phyloP scores from a whole-genome alignment of 2,888 invertebrate genomes.

The Nemapogon koenigi region DNA sequence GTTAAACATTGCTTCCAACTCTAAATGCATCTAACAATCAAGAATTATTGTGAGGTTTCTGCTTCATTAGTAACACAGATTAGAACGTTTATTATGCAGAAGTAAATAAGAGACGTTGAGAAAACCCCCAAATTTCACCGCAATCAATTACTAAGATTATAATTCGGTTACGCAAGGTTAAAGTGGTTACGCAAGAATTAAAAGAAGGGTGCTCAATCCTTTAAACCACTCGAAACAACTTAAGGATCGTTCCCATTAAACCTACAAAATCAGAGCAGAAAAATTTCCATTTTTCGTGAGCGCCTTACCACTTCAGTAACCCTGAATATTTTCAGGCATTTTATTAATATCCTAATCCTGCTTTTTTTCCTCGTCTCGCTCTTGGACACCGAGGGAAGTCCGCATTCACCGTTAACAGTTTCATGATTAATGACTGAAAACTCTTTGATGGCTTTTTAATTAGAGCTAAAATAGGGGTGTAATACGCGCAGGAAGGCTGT shows the following conservation, averaged over 20 bases:
- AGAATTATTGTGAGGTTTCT: too few species aligned
- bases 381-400: slow-evolving; percentile 46
- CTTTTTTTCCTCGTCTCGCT: slow-evolving; percentile 44
- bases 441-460: slow-evolving; percentile 67
- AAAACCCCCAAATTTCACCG: too few species aligned
- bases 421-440: slow-evolving; percentile 66
- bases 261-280: slow-evolving; percentile 37
- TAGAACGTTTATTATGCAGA: too few species aligned
- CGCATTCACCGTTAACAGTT: slow-evolving; percentile 62
- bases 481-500: slow-evolving; percentile 45
- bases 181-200: too few species aligned
- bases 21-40: background rate
- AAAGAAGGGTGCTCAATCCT: slow-evolving; percentile 47
- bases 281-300: slow-evolving; percentile 37
- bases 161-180: background rate
- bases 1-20: slow-evolving; percentile 6
- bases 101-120: too few species aligned
- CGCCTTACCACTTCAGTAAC: slow-evolving; percentile 51
- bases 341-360: slow-evolving; percentile 58
- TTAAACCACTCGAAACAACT: slow-evolving; percentile 52
- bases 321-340: slow-evolving; percentile 55
- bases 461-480: slow-evolving; percentile 64
- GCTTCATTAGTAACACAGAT: too few species aligned
- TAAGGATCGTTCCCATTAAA: slow-evolving; percentile 49
- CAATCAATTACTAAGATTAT: too few species aligned